phyloP scores from a whole-genome alignment of 1,140 invertebrate species.

The Formica selysi region DNA sequence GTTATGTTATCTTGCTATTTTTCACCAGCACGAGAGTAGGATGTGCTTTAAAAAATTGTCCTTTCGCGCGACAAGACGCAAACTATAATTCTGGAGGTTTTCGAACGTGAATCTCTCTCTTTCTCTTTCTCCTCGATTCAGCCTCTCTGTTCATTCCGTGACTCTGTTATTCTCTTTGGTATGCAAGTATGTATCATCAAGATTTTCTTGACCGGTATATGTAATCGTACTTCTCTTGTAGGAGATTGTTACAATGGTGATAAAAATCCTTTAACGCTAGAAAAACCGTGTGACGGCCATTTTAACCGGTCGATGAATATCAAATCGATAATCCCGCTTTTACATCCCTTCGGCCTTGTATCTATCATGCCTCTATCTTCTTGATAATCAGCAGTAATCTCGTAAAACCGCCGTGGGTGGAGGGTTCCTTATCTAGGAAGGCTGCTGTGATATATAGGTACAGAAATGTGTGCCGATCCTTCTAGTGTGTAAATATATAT shows the following conservation, averaged over 20 bases:
- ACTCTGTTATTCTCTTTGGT: constrained; percentile 41
- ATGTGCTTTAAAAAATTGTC: constrained; percentile 1
- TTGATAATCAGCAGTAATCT: not conserved
- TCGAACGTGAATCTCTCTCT: not conserved
- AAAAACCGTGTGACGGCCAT: not conserved
- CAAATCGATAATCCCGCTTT: constrained; percentile 29
- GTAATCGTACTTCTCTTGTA: constrained; percentile 20
- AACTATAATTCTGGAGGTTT: constrained; percentile 8
- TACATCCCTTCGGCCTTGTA: not conserved
- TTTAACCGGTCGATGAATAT: constrained; percentile 16
- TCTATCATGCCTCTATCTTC: not conserved
- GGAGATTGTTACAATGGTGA: constrained; percentile 10
- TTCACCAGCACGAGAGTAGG: not conserved
- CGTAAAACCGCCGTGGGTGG: not conserved
- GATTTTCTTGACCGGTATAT: constrained; percentile 32
- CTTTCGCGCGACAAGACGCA: not conserved
- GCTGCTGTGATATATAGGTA: constrained; percentile 52
- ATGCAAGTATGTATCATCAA: constrained; percentile 18
- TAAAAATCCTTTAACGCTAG: constrained; percentile 53
- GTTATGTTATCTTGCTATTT: not conserved
- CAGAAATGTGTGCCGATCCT: constrained; percentile 14
- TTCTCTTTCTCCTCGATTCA: not conserved
- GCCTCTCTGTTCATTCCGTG: constrained; percentile 25
- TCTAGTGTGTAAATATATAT: constrained; percentile 22
- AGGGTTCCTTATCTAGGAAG: constrained; percentile 33